Evolutionary conservation across 2,888 invertebrate species (phyloP).

Genomic region (Meliscaeva auricollis): DNA sequence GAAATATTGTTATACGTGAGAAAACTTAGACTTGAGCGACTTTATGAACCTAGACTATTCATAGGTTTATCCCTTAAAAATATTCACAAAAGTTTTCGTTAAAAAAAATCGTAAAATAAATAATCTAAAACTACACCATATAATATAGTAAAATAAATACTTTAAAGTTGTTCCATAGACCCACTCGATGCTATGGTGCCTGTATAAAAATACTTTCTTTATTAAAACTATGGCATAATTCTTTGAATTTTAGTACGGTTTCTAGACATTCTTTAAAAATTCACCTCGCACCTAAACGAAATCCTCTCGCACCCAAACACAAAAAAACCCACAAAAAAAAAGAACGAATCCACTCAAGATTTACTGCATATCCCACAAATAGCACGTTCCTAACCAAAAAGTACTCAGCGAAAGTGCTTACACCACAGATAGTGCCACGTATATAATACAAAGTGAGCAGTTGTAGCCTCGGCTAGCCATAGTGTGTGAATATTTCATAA

Average conservation of each 20-base stretch:
- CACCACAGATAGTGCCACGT: constrained; percentile 42
- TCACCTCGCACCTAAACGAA: constrained; percentile 37
- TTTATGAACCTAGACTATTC: too few relatives aligned
- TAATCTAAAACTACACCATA: background rate
- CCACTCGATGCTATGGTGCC: background rate
- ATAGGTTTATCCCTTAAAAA: too few relatives aligned
- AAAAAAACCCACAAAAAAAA: background rate
- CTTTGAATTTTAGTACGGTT: constrained; percentile 31
- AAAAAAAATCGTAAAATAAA: too few relatives aligned
- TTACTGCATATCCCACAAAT: constrained; percentile 24
- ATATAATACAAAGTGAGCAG: constrained; percentile 18
- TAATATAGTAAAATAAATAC: background rate
- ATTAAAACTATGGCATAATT: constrained; percentile 34
- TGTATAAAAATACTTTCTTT: constrained; percentile 18
- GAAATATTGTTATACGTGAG: too few relatives aligned
- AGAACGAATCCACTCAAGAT: constrained; percentile 12
- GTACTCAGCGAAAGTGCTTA: constrained; percentile 70
- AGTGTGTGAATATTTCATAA: constrained; percentile 73
- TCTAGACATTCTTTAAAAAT: constrained; percentile 44
- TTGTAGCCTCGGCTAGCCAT: constrained; percentile 59
- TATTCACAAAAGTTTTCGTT: too few relatives aligned
- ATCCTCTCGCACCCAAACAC: background rate
- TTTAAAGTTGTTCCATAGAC: background rate
- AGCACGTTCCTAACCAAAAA: constrained; percentile 26
- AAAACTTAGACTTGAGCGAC: too few relatives aligned